Evolutionary conservation across 2,113 vertebrate genomes (phyloP).

Genomic region (Cebus imitator): DNA sequence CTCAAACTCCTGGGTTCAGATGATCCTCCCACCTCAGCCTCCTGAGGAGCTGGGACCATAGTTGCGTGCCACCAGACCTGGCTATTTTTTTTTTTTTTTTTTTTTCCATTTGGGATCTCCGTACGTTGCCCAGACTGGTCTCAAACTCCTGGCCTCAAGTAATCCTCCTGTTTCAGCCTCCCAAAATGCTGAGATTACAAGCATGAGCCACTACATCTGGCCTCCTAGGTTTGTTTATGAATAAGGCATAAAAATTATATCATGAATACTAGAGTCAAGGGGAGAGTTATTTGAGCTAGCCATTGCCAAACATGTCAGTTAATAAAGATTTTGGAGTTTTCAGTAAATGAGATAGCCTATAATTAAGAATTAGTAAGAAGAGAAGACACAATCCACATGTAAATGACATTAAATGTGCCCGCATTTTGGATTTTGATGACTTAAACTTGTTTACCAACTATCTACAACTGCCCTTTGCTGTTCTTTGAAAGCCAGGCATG

Average conservation of each 20-base stretch:
- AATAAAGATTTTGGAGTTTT: background rate
- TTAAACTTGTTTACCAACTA: background rate
- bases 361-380: background rate
- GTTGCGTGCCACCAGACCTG: too few relatives aligned
- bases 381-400: background rate
- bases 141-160: too few relatives aligned
- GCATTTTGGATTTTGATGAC: background rate
- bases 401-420: background rate
- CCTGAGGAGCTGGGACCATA: too few relatives aligned
- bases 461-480: background rate
- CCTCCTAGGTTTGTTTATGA: background rate
- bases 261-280: conserved; percentile 54
- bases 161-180: too few relatives aligned
- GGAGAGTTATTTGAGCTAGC: conserved; percentile 57
- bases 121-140: too few relatives aligned
- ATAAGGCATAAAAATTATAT: background rate
- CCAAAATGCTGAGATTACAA: too few relatives aligned
- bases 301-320: conserved; percentile 43
- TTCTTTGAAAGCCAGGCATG: background rate
- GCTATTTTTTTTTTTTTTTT: too few relatives aligned
- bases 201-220: too few relatives aligned
- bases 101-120: too few relatives aligned
- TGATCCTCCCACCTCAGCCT: too few relatives aligned
- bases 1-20: too few relatives aligned
- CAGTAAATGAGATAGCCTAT: background rate